These are phyloP conservation scores for Hirtodrosophila cameraria DNA, from an alignment of 2,888 invertebrate genomes.

Conservation along the genomic window DNA sequence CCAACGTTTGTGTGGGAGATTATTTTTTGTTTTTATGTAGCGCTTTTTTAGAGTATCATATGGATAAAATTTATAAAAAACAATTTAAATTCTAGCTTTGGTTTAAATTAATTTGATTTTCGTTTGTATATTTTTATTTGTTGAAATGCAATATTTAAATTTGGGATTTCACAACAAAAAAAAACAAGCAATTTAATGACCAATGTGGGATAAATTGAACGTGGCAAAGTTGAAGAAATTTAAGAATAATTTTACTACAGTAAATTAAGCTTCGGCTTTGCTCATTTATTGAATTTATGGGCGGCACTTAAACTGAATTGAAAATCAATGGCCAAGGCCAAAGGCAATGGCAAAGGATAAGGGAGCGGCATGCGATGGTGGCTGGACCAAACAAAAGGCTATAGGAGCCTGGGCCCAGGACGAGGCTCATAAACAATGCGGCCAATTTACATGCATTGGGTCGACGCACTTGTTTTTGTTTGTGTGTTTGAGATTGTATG, in stretches of 20 bases:
- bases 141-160: neutral
- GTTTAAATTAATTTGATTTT: too few species aligned
- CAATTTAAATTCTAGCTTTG: too few species aligned
- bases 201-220: neutral
- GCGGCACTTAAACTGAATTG: constrained; percentile 73
- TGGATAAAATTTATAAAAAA: too few species aligned
- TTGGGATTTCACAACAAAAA: neutral
- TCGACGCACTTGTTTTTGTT: constrained; percentile 30
- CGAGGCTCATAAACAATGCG: constrained; percentile 68
- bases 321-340: constrained; percentile 70
- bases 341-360: constrained; percentile 20
- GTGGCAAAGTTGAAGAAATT: constrained; percentile 4
- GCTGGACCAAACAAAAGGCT: constrained; percentile 50
- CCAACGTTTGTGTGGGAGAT: neutral
- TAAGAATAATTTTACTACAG: constrained; percentile 7
- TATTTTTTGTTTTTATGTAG: too few species aligned
- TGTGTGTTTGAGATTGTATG: constrained; percentile 6
- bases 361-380: neutral
- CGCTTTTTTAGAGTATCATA: too few species aligned
- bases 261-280: constrained; percentile 35
- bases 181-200: neutral
- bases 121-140: neutral
- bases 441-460: constrained; percentile 74
- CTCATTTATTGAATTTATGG: constrained; percentile 71
- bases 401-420: constrained; percentile 23